Conservation (phyloP, 2,888 invertebrate species). For the Sturmia bella region DNA sequence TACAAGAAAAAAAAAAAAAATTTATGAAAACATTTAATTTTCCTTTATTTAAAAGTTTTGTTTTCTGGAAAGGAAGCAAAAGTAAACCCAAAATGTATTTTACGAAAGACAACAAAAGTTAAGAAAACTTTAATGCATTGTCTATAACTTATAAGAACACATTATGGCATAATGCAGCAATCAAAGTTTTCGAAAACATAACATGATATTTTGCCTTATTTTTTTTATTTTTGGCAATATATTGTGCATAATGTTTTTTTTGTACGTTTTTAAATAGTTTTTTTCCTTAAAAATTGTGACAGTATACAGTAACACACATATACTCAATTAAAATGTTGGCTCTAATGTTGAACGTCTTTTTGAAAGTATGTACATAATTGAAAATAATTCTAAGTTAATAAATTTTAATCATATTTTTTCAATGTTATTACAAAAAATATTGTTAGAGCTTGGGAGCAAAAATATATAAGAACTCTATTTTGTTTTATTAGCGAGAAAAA, state of each 20-base stretch:
- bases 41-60: conserved; percentile 54
- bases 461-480: too few species aligned
- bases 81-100: conserved; percentile 31
- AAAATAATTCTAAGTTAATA: too few species aligned
- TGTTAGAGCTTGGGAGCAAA: too few species aligned
- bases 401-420: too few species aligned
- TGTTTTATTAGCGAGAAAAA: too few species aligned
- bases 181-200: conserved; percentile 54
- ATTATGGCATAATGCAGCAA: conserved; percentile 64
- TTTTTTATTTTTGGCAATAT: conserved; percentile 28
- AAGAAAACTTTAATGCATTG: conserved; percentile 50
- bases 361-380: too few species aligned
- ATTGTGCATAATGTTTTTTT: neutral
- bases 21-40: conserved; percentile 46
- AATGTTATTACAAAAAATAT: too few species aligned
- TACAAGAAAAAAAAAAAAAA: conserved; percentile 18
- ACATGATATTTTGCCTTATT: neutral
- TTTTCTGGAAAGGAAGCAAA: conserved; percentile 22
- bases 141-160: conserved; percentile 52
- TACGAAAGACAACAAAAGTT: conserved; percentile 32
- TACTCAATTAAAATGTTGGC: too few species aligned
- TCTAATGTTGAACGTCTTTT: too few species aligned
- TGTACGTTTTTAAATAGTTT: neutral
- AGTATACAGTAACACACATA: too few species aligned
- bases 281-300: neutral